Conservation (phyloP, 64 coral and sea anemone species). For the Stichodactyla mertensii region DNA sequence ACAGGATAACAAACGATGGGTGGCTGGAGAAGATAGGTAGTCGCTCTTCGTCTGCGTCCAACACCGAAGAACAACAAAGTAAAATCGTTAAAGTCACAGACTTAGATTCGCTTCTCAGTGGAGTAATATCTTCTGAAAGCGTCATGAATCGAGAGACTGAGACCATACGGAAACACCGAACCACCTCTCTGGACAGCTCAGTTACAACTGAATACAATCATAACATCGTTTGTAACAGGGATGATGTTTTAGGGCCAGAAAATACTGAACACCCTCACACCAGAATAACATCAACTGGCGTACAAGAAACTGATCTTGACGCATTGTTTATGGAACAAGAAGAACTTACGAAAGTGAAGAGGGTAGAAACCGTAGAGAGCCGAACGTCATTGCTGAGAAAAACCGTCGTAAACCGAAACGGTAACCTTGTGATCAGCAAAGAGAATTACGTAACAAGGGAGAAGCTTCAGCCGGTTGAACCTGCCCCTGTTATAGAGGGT, state of each 20-base stretch:
- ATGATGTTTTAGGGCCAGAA: background rate
- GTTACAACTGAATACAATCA: background rate
- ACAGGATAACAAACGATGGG: background rate
- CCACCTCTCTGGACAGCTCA: background rate
- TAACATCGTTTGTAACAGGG: background rate
- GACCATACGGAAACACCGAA: background rate
- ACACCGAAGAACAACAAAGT: background rate
- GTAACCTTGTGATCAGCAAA: background rate
- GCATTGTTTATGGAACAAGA: background rate
- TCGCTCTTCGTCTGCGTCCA: background rate
- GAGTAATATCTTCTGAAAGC: background rate
- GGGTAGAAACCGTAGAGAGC: background rate
- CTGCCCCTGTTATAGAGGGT: background rate
- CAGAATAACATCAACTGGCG: background rate
- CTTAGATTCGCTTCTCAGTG: background rate
- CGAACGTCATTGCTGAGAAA: background rate
- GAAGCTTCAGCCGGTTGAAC: background rate
- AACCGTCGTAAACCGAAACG: background rate
- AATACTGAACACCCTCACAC: background rate
- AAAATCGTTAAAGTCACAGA: constrained; percentile 6
- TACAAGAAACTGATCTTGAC: constrained; percentile 22
- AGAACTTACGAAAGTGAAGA: background rate
- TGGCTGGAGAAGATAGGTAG: background rate
- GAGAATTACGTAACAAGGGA: background rate
- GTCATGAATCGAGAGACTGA: background rate